phyloP scores from a whole-genome alignment of 2,113 vertebrate genomes.

The Eulemur macaco region DNA sequence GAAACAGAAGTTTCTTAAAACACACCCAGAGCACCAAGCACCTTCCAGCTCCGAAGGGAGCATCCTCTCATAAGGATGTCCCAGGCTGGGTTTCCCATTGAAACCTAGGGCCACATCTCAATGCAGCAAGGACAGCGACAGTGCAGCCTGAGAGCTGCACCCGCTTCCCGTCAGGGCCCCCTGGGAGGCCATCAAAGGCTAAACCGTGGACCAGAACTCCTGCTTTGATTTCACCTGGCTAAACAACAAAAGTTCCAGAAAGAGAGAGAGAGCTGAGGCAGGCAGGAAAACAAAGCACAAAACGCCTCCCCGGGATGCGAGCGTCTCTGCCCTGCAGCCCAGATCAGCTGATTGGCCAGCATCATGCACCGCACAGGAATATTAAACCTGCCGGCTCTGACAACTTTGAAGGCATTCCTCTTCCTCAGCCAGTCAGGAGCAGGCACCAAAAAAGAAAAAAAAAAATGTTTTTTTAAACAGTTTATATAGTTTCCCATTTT shows the following conservation, averaged over 20 bases:
- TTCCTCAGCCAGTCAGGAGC: background rate
- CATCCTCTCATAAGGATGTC: background rate
- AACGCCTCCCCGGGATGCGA: conserved; percentile 38
- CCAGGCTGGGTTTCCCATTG: background rate
- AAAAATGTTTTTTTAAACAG: too few relatives aligned
- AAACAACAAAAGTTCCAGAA: conserved; percentile 67
- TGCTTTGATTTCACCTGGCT: conserved; percentile 34
- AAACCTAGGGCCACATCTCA: background rate
- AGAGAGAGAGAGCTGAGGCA: conserved; percentile 26
- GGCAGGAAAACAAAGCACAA: conserved; percentile 49
- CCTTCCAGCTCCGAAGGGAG: conserved; percentile 31
- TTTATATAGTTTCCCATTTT: background rate
- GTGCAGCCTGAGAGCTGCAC: background rate
- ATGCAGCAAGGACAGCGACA: background rate
- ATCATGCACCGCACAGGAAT: background rate
- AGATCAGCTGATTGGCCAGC: conserved; percentile 75
- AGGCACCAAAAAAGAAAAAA: background rate
- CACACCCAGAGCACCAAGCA: background rate
- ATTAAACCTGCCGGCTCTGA: conserved; percentile 41
- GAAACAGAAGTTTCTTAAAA: conserved; percentile 61
- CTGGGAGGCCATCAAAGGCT: background rate
- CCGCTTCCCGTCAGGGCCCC: background rate
- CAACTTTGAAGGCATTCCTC: conserved; percentile 57
- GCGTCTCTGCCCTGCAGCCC: conserved; percentile 47
- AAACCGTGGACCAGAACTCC: background rate